Base-by-base conservation (phyloP, 2,797 vertebrate genomes). In the Sebastes iracundus region DNA sequence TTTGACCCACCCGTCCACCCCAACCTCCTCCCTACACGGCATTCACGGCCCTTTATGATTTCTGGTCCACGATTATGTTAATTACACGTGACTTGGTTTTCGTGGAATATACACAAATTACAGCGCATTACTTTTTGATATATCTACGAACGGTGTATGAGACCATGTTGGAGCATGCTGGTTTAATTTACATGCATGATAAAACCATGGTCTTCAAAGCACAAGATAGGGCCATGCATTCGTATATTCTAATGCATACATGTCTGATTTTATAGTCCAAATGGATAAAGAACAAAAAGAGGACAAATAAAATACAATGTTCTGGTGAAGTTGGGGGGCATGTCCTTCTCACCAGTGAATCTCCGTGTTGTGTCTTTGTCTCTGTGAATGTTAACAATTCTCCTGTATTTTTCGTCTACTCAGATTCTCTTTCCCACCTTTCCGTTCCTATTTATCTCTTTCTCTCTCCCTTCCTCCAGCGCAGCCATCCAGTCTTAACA, bases 371-470 rank as follows among this genome's bases (percentile, higher is more conserved):
- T 58, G 22, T 74, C 33, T 49, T 52, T 7, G 2, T 42, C 28
- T 74, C 64, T 32, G 9, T 27, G 33, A 78, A 73, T 42, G 28
- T 74, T 28, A 42, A 72, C 56, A 35, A 72, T 77, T 60, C 59
- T 75, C n/a, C 16, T 42, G n/a, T 12, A 6, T 66, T 55, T 69
- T 78, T n/a, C 20, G 6, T 35, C 58, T 14, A 72, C 27, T 60
- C 16, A 56, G 7, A 20, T 56, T 66, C 52, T 30, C 79, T 67
- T 82, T 49, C 69, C 28, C 72, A 62, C 42, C 79, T 74, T 84
- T 92, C 88, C 49, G 58, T 32, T 88, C 55, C 59, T 73, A 78
- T 91, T 81, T 79, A 70, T 81, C 42, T 88, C 80, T 60, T n/a
- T 77, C 13, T 72, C 27, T 77, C 68, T 46, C n/a, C 30, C 75